Evolutionary conservation across 2,888 invertebrate genomes (phyloP).

Genomic region (Synanthedon vespiformis): DNA sequence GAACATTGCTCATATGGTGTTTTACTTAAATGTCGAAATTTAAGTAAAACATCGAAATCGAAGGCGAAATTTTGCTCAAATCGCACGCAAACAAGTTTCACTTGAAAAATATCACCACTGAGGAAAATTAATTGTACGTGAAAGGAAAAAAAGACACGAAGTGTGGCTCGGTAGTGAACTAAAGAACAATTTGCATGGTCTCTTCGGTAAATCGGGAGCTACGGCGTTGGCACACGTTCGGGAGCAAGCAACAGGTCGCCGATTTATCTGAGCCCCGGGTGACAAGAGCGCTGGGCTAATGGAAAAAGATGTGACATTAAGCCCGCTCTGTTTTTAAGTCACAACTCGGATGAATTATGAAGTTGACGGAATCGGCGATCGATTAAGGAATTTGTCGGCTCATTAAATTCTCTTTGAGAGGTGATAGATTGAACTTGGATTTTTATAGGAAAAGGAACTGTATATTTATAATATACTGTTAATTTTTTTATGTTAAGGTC

Average conservation of each 20-base stretch:
- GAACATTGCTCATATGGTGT: too few relatives aligned
- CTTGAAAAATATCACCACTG: background rate
- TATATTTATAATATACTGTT: too few relatives aligned
- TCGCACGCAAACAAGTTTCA: background rate
- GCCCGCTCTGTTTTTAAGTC: constrained; percentile 34
- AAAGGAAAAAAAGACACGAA: background rate
- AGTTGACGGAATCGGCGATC: constrained; percentile 28
- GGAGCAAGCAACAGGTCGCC: constrained; percentile 52
- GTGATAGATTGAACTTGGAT: background rate
- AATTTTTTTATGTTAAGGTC: too few relatives aligned
- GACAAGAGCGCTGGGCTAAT: constrained; percentile 41
- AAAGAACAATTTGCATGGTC: constrained; percentile 50
- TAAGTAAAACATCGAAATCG: too few relatives aligned
- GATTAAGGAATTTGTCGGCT: constrained; percentile 32
- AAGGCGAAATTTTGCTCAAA: background rate
- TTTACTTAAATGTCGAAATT: too few relatives aligned
- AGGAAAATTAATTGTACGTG: background rate
- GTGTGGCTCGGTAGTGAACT: constrained; percentile 17
- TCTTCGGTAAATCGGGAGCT: constrained; percentile 21
- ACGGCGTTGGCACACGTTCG: constrained; percentile 29
- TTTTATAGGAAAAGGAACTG: too few relatives aligned
- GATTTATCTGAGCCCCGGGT: constrained; percentile 28
- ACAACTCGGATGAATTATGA: constrained; percentile 44
- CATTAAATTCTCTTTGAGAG: constrained; percentile 4
- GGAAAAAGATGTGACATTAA: constrained; percentile 54